Evolutionary conservation across 1,140 invertebrate species (phyloP), one percentile per base, ranked within the genome.

Genomic region (Drosophila lacteicornis): DNA sequence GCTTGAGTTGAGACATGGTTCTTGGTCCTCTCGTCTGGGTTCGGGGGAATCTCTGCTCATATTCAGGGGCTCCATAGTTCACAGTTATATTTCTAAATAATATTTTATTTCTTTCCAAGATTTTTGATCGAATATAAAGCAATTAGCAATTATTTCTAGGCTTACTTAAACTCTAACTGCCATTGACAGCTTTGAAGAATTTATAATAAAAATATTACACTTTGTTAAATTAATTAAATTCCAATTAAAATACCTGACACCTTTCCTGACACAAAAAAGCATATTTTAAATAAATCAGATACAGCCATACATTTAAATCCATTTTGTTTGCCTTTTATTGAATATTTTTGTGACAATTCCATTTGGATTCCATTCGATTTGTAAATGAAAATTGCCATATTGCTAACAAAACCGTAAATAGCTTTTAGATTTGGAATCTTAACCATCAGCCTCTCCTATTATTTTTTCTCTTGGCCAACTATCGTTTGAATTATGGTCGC

Each of bases 401-500:
- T 38, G 15, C 13, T 15, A 38, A 15, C 7, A 13, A 22, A 22
- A 46, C 2, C 19, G 3, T 17, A 22, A 22, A 22, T 38, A 38
- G 19, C 0, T 38, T 38, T 38, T 38, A 22, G 33, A 22, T 56
- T 56, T 9, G 3, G 3, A 13, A 38, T 22, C 13, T 25, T 15
- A 15, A 15, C 33, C 4, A 38, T 22, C 33, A 22, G 9, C 17
- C 1, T 7, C 13, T 11, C 13, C 15, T 22, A 40, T 40, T 56
- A 13, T 11, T 55, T 40, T 42, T 56, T 56, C 53, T 25, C 22
- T n/a, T 15, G 36, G 19, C 53, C 53, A 40, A 40, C 53, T 56
- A 40, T 56, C 19, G 36, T 8, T 56, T 56, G 53, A 56, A n/a
- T 40, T 56, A 56, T 40, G 53, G 53, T 25, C 53, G 13, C 33